These are phyloP conservation scores for Pygoscelis adeliae DNA, from an alignment of 2,113 vertebrate genomes.

Conservation along the genomic window DNA sequence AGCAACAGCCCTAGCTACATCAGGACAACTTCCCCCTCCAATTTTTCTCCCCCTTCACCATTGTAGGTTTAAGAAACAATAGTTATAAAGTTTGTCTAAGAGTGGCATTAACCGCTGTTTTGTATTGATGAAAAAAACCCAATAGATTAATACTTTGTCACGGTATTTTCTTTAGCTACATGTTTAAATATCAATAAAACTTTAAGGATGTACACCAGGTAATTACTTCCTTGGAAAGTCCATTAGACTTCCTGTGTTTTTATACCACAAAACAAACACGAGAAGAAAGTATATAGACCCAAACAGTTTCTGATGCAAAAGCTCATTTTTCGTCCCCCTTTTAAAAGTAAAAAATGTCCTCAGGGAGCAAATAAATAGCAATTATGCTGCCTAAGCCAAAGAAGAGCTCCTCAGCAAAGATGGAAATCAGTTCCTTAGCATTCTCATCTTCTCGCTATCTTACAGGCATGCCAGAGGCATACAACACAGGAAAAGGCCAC, in stretches of 20 bases:
- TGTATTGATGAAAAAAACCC: neutral
- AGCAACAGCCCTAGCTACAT: neutral
- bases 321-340: neutral
- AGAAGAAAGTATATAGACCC: neutral
- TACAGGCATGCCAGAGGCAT: neutral
- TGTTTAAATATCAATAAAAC: slow-evolving; percentile 15
- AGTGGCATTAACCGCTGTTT: neutral
- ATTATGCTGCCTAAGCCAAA: neutral
- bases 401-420: neutral
- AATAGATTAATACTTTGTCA: slow-evolving; percentile 3
- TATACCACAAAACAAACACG: neutral
- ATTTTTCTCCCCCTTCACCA: neutral
- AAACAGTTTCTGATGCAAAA: slow-evolving; percentile 2
- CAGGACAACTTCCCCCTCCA: neutral
- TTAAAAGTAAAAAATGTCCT: neutral
- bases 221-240: slow-evolving; percentile 29
- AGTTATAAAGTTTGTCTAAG: neutral
- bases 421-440: neutral
- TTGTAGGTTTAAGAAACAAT: neutral
- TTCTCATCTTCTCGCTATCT: neutral
- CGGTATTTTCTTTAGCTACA: neutral
- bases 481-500: neutral
- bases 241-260: neutral
- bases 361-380: neutral
- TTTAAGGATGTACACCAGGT: neutral